Base-by-base conservation (phyloP, 2,113 vertebrate genomes). In the Okapia johnstoni region DNA sequence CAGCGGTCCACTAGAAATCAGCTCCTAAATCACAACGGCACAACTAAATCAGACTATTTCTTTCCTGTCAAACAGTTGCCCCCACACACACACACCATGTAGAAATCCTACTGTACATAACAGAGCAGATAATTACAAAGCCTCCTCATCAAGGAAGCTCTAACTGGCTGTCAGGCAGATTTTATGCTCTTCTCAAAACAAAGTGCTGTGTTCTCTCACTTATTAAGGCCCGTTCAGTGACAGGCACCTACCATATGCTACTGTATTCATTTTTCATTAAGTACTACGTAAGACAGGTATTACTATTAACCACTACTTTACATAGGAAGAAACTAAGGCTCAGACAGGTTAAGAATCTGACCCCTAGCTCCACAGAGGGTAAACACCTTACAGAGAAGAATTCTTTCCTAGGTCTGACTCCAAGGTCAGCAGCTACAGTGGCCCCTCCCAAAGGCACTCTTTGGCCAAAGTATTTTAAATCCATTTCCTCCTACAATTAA, bases 401-500 rank as follows among this genome's bases (percentile, higher is more conserved):
- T 83, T 96, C 90, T 86, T 93, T 85, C 73, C 73, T 58, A 86
- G 55, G 50, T 86, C 30, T 91, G 30, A 93, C 46, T 93, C 70
- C 25, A 96, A 93, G 13, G 9, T 95, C 85, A 97, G 79, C 77
- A 92, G 81, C n/a, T 93, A 92, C 5, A 63, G 15, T 52, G 46
- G 5, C 25, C 26, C 26, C 57, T 87, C 46, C 48, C 43, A 87
- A 79, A 60, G 36, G 55, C 8, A 95, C 36, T 94, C 66, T 85
- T 79, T 77, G 76, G 25, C 66, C 57, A 46, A 96, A 93, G 60
- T 85, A 95, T 97, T 94, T 85, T 40, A 93, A 98, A 96, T 95
- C 40, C 25, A 96, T 92, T 98, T 96, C 93, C 66, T 96, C 85
- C 61, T 79, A n/a, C 54, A 97, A 96, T 97, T 98, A 96, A 94